Base-by-base conservation (phyloP, 2,888 invertebrate genomes). In the Drosophila lutescens region DNA sequence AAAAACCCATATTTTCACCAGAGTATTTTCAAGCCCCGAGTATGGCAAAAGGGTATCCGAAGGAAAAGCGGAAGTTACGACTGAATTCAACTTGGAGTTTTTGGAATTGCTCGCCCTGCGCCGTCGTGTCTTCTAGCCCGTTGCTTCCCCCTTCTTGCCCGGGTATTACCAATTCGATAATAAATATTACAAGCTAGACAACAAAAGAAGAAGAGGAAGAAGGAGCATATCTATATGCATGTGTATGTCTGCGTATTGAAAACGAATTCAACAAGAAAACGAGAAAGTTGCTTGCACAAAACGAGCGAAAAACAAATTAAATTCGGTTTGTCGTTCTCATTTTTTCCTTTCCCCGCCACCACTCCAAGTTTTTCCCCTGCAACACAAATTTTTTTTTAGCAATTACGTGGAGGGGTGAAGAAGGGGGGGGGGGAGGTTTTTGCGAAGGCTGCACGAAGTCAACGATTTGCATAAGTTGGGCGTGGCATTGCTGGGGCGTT, bases 101-200 rank as follows among this genome's bases (percentile, higher is more conserved):
- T 78, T 78, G 67, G 73, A 86, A 83, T 78, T 80, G 81, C 73
- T 86, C 58, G 74, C 80, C 75, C 71, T 83, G 76, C 73, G 76
- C 77, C 83, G 83, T 77, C 86, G 79, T 79, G 73, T 72, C 72
- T 57, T 55, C 50, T 55, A 68, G 46, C 17, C 53, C 50, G 65
- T 26, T 26, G 6, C 26, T 13, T 54, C 36, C 46, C 68, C 62
- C n/a, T n/a, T n/a, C n/a, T 66, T 67, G 15, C 41, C 50, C 23
- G 23, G 47, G 51, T 69, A 68, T 74, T 79, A 75, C 79, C 81
- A 82, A 83, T 88, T 83, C 88, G 86, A 88, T 88, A 83, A 83
- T 88, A 83, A 83, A 83, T 83, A 88, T 87, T 83, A 88, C 82
- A 82, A 88, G 88, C 86, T 79, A 88, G 88, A 88, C 83, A 74